Evolutionary conservation across 2,888 invertebrate genomes (phyloP).

Genomic region (Aricia artaxerxes): DNA sequence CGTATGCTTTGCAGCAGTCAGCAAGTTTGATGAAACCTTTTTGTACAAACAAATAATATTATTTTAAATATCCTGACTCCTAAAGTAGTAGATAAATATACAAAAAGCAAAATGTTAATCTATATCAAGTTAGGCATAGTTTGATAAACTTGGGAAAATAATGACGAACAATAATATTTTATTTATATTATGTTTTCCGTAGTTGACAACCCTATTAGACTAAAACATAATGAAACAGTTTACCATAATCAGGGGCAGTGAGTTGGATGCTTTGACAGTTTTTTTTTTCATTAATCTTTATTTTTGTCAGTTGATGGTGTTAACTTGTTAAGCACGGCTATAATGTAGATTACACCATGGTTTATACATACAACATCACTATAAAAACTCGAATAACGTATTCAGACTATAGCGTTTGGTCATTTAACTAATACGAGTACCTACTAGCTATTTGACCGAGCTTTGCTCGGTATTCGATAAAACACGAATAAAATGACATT

Average conservation of each 20-base stretch:
- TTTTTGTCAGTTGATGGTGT: neutral
- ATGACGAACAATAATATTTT: neutral
- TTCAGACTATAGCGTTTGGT: too few relatives aligned
- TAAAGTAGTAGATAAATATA: too few relatives aligned
- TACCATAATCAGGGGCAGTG: neutral
- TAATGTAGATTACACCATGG: neutral
- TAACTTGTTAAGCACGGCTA: neutral
- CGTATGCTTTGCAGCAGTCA: too few relatives aligned
- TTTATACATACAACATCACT: neutral
- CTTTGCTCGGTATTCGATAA: too few relatives aligned
- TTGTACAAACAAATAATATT: too few relatives aligned
- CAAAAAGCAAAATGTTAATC: too few relatives aligned
- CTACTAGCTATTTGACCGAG: too few relatives aligned
- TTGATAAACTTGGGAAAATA: neutral
- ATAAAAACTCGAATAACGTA: neutral
- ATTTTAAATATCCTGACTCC: too few relatives aligned
- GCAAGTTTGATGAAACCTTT: too few relatives aligned
- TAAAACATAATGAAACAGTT: constrained; percentile 19
- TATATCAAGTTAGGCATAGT: neutral
- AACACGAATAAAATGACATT: too few relatives aligned
- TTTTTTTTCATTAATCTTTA: neutral
- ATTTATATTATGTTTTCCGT: too few relatives aligned
- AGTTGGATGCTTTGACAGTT: neutral
- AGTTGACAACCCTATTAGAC: constrained; percentile 6
- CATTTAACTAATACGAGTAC: too few relatives aligned